These are phyloP conservation scores for Pangasius larnaudii DNA, from an alignment of 2,797 vertebrate genomes.

Conservation along the genomic window DNA sequence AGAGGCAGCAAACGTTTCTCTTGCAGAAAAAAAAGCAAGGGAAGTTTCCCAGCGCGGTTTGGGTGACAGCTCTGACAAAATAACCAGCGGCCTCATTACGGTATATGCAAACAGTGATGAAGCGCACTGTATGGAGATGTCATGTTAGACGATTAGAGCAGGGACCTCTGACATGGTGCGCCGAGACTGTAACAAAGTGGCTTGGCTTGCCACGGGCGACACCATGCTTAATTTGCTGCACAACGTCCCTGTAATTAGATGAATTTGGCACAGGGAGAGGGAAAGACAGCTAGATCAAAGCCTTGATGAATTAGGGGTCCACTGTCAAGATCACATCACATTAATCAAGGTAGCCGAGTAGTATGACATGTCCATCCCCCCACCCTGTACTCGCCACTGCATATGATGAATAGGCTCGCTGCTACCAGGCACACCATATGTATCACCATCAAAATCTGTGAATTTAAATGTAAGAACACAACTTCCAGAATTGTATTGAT, in stretches of 20 bases:
- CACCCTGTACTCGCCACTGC: slow-evolving; percentile 44
- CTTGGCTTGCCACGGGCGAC: slow-evolving; percentile 76
- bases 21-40: slow-evolving; percentile 32
- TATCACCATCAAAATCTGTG: slow-evolving; percentile 78
- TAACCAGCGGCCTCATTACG: slow-evolving; percentile 74
- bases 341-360: slow-evolving; percentile 85
- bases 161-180: slow-evolving; percentile 77
- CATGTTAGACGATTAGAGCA: slow-evolving; percentile 78
- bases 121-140: slow-evolving; percentile 69
- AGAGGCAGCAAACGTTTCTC: slow-evolving; percentile 42
- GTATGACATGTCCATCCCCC: slow-evolving; percentile 70
- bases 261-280: slow-evolving; percentile 80
- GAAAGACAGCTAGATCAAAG: slow-evolving; percentile 81
- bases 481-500: slow-evolving; percentile 74
- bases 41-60: slow-evolving; percentile 53
- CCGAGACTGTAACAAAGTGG: slow-evolving; percentile 75
- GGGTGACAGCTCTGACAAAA: slow-evolving; percentile 74
- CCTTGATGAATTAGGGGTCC: slow-evolving; percentile 87
- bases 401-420: slow-evolving; percentile 78
- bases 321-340: slow-evolving; percentile 85
- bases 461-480: slow-evolving; percentile 78
- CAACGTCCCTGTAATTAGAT: slow-evolving; percentile 87
- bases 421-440: slow-evolving; percentile 70
- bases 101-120: slow-evolving; percentile 80
- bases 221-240: slow-evolving; percentile 83